phyloP scores from a whole-genome alignment of 2,113 vertebrate genomes.

The Ariopsis seemanni region DNA sequence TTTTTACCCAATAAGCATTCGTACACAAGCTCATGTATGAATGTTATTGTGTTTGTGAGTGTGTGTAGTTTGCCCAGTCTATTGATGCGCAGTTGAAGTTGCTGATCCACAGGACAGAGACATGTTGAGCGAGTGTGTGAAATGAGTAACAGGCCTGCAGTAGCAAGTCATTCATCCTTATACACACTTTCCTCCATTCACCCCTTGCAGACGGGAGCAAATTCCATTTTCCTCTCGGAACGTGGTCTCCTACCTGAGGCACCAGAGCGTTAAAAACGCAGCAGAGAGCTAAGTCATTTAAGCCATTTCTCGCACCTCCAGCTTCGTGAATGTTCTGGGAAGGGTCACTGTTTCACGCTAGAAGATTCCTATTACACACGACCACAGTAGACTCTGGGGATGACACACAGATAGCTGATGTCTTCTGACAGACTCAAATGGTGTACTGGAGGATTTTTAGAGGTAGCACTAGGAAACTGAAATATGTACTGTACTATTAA shows the following conservation, averaged over 20 bases:
- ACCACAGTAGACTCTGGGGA: slow-evolving; percentile 9
- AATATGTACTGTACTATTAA: background rate
- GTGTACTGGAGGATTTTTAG: slow-evolving; percentile 31
- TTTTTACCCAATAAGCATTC: background rate
- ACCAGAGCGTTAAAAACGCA: slow-evolving; percentile 40
- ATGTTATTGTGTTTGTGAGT: background rate
- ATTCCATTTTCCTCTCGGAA: slow-evolving; percentile 64
- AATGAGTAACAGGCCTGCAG: slow-evolving; percentile 1
- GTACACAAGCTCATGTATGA: background rate
- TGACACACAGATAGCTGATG: background rate
- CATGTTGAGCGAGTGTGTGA: slow-evolving; percentile 21
- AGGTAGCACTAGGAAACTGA: slow-evolving; percentile 31
- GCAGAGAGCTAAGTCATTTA: slow-evolving; percentile 56
- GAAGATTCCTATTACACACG: slow-evolving; percentile 44
- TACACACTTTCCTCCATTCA: slow-evolving; percentile 37
- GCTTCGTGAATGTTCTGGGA: slow-evolving; percentile 48
- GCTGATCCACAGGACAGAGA: slow-evolving; percentile 15
- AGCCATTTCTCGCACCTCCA: slow-evolving; percentile 48
- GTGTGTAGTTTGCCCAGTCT: slow-evolving; percentile 11
- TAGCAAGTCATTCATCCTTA: slow-evolving; percentile 30
- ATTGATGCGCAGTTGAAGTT: slow-evolving; percentile 11
- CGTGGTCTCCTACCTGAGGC: slow-evolving; percentile 59
- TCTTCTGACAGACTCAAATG: background rate
- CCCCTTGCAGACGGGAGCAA: slow-evolving; percentile 52
- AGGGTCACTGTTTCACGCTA: slow-evolving; percentile 36